These are phyloP conservation scores for Enteromius treurensis DNA, from an alignment of 2,797 vertebrate genomes.

Conservation along the genomic window DNA sequence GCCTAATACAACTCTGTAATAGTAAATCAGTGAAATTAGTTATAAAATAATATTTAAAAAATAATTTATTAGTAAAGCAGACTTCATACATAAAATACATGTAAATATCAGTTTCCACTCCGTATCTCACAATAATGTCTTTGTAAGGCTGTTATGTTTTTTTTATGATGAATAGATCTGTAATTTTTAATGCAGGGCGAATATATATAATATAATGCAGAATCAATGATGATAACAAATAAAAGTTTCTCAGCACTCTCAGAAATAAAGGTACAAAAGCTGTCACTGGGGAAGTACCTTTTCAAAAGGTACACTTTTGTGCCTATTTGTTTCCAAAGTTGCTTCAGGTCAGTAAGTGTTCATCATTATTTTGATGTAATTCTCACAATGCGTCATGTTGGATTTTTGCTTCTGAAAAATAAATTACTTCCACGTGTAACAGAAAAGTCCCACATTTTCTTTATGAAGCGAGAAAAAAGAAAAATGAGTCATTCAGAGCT, in stretches of 20 bases:
- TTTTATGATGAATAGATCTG: too few species aligned
- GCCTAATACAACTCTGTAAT: neutral
- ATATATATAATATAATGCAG: too few species aligned
- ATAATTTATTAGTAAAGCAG: neutral
- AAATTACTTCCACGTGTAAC: neutral
- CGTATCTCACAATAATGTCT: neutral
- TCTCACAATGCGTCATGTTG: neutral
- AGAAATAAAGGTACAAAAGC: too few species aligned
- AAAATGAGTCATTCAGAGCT: conserved; percentile 7
- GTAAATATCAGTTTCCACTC: neutral
- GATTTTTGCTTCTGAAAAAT: neutral
- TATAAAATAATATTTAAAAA: too few species aligned
- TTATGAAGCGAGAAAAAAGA: neutral
- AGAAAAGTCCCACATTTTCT: neutral
- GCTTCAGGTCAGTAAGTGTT: neutral
- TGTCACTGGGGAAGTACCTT: too few species aligned
- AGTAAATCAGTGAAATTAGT: too few species aligned
- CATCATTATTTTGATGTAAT: too few species aligned
- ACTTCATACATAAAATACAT: neutral
- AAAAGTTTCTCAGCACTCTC: too few species aligned
- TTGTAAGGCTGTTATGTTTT: neutral
- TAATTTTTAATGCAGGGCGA: too few species aligned
- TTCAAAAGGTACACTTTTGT: too few species aligned
- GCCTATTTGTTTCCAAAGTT: neutral
- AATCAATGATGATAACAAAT: too few species aligned